phyloP scores from a whole-genome alignment of 2,888 invertebrate species.

The Synanthedon vespiformis region DNA sequence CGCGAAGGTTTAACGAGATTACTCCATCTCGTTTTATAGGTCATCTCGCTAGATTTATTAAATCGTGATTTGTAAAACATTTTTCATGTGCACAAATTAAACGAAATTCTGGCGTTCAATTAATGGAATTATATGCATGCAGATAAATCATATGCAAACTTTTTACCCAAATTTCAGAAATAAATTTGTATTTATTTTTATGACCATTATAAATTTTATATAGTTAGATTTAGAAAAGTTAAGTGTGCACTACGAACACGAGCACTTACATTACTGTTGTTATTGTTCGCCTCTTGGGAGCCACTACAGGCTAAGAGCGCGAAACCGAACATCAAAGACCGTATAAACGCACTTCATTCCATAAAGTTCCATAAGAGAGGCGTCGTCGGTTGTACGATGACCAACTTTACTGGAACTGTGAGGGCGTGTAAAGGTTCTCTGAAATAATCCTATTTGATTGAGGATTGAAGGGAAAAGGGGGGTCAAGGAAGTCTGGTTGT shows the following conservation, averaged over 20 bases:
- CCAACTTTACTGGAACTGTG: slow-evolving; percentile 35
- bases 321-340: slow-evolving; percentile 62
- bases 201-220: background rate
- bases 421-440: slow-evolving; percentile 1
- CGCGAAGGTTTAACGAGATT: slow-evolving; percentile 62
- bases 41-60: slow-evolving; percentile 57
- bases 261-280: slow-evolving; percentile 45
- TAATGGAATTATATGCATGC: slow-evolving; percentile 25
- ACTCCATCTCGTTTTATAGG: slow-evolving; percentile 56
- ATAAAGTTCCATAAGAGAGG: slow-evolving; percentile 56
- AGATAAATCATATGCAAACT: slow-evolving; percentile 2
- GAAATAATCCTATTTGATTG: background rate
- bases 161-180: background rate
- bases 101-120: slow-evolving; percentile 52
- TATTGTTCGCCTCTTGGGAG: slow-evolving; percentile 48
- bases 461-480: slow-evolving; percentile 3
- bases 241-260: slow-evolving; percentile 33
- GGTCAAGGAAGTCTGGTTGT: slow-evolving; percentile 35
- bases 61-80: slow-evolving; percentile 49
- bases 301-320: slow-evolving; percentile 49
- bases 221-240: slow-evolving; percentile 10
- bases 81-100: slow-evolving; percentile 46
- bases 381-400: slow-evolving; percentile 35
- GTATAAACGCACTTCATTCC: slow-evolving; percentile 62
- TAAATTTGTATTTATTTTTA: too few species aligned